Base-by-base conservation (phyloP, 2,888 invertebrate species). In the Drosophila austrosaltans region DNA sequence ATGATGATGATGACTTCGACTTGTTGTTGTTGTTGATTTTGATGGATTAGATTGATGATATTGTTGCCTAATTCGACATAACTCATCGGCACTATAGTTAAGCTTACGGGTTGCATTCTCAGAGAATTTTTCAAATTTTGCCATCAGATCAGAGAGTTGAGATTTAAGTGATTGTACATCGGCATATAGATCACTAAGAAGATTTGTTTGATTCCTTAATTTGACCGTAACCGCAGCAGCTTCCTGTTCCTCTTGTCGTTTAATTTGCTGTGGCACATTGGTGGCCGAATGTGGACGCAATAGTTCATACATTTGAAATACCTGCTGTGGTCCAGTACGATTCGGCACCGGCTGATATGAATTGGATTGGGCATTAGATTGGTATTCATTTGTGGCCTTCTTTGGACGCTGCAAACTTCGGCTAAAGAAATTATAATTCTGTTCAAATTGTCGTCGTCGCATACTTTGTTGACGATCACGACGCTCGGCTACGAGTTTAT, bases 401-500 rank as follows among this genome's bases (percentile, higher is more conserved):
- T 36, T 57, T 5, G 30, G 36, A 0, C 89, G 85, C 70, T 91
- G 90, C 22, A 91, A 54, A 32, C 89, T 90, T 63, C 85, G 87
- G 59, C 91, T 91, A 53, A 93, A 93, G 70, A 92, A 83, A 60
- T 89, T 86, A 58, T 92, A 91, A 77, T 93, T 92, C 20, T 79
- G 84, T 57, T 92, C 91, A 65, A 93, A 91, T 93, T 94, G 92
- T 2, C 90, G 92, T 36, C 92, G 89, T 7, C 93, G 92, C 66
- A 94, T 90, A 78, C 94, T 94, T 85, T 93, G 93, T 69, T 93
- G 94, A 64, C 93, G 94, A 78, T 94, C 94, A 82, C 95, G 95
- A 10, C 94, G 94, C 77, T 95, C 95, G 0, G 95, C 95, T 0
- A 96, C 96, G 87, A 97, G 93, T 85, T 95, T 95, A 91, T 96